Percentiles rank a stretch among this genome's conserved stretches.
Evolutionary conservation across 1,140 invertebrate species (phyloP).

Genomic region (Drosophila nannoptera): DNA sequence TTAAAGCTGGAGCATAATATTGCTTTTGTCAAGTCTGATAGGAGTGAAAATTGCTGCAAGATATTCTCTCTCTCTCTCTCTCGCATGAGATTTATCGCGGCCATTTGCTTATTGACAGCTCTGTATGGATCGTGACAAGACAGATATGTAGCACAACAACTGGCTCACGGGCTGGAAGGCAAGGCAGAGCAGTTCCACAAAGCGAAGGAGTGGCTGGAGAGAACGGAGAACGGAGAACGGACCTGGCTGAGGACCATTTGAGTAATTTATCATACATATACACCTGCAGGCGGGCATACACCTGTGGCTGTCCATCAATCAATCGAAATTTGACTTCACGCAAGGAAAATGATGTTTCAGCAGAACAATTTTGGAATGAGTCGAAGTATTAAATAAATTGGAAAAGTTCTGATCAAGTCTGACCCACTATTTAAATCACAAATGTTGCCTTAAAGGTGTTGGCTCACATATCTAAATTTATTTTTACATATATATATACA

Average conservation of each 20-base stretch:
- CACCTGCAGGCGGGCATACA: slow-evolving; percentile 23
- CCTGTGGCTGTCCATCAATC: slow-evolving; percentile 44
- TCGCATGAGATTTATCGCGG: slow-evolving; percentile 57
- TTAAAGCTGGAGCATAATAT: slow-evolving; percentile 26
- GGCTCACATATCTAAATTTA: not conserved
- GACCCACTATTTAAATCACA: not conserved
- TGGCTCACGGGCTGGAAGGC: too few species aligned
- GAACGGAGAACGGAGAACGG: slow-evolving; percentile 24
- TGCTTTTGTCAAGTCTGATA: slow-evolving; percentile 1
- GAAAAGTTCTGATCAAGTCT: slow-evolving; percentile 20
- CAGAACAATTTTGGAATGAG: slow-evolving; percentile 14
- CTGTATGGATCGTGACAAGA: slow-evolving; percentile 54
- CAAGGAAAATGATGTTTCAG: slow-evolving; percentile 11
- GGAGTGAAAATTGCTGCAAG: slow-evolving; percentile 20
- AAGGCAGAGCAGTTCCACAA: too few species aligned
- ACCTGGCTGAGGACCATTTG: slow-evolving; percentile 20
- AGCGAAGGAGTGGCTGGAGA: not conserved
- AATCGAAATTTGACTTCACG: slow-evolving; percentile 38
- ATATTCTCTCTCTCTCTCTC: slow-evolving; percentile 11
- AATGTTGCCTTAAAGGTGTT: slow-evolving; percentile 1
- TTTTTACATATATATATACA: slow-evolving; percentile 8
- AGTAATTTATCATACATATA: slow-evolving; percentile 65
- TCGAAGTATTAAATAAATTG: slow-evolving; percentile 43
- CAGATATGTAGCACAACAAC: slow-evolving; percentile 49
- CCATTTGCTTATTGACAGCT: slow-evolving; percentile 73